Conservation (phyloP, 2,113 vertebrate genomes). For the Ceratotherium simum region DNA sequence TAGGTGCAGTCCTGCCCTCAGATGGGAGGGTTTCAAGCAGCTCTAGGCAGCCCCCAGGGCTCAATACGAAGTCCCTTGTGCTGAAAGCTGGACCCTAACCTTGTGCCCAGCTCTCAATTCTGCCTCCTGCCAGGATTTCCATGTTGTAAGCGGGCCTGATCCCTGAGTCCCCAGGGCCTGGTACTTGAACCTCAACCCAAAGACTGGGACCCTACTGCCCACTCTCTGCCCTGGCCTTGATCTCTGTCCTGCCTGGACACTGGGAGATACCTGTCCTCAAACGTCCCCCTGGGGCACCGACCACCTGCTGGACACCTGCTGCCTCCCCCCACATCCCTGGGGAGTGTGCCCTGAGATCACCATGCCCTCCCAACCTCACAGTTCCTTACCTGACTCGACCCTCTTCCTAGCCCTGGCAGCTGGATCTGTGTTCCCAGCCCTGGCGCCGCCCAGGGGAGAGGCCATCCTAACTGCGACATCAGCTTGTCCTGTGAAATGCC, state of each 20-base stretch:
- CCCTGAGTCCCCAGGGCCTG: not conserved
- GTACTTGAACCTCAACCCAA: not conserved
- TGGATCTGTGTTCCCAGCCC: not conserved
- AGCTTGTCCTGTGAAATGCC: not conserved
- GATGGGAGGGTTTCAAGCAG: not conserved
- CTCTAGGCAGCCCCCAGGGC: not conserved
- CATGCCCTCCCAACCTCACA: not conserved
- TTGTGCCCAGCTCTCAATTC: not conserved
- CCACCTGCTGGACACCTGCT: not conserved
- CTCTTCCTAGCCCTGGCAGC: not conserved
- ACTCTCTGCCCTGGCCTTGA: not conserved
- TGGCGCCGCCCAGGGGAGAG: not conserved
- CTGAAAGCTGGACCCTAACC: not conserved
- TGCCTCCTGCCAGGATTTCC: not conserved
- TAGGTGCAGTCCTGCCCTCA: not conserved
- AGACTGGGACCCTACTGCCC: not conserved
- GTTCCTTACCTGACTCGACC: not conserved
- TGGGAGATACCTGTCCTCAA: not conserved
- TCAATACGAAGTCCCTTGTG: not conserved
- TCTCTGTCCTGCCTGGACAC: conserved; percentile 11
- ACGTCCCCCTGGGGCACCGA: not conserved
- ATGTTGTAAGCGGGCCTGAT: not conserved
- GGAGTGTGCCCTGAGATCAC: not conserved
- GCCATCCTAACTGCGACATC: not conserved
- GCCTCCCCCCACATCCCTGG: not conserved